Conservation (phyloP, 2,888 invertebrate genomes). For the Yponomeuta cagnagella region DNA sequence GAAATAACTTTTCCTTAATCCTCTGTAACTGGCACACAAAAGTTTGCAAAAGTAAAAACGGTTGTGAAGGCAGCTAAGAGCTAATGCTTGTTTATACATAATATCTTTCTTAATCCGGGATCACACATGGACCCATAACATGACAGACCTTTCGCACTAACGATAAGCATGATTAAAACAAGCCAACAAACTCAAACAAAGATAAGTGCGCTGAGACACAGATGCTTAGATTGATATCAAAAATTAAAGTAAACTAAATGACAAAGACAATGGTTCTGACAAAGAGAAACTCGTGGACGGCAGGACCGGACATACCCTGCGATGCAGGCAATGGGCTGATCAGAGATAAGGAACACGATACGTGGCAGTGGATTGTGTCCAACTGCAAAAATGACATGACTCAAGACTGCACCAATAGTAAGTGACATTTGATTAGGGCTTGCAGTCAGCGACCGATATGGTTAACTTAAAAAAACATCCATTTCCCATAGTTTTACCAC, state of each 20-base stretch:
- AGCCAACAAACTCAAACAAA: not conserved
- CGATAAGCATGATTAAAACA: not conserved
- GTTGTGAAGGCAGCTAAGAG: too few species aligned
- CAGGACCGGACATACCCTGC: not conserved
- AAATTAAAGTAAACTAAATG: not conserved
- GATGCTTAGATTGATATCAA: not conserved
- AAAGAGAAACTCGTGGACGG: not conserved
- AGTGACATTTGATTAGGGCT: not conserved
- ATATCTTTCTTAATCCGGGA: not conserved
- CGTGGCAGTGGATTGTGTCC: not conserved
- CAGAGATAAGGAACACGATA: not conserved
- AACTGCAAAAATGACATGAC: not conserved
- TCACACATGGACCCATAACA: not conserved
- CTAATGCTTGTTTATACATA: not conserved
- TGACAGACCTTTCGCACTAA: not conserved
- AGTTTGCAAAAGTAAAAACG: too few species aligned
- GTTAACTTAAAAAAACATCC: not conserved
- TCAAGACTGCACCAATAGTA: not conserved
- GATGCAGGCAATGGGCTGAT: not conserved
- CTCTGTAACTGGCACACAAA: too few species aligned
- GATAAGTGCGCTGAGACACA: not conserved
- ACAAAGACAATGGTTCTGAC: not conserved
- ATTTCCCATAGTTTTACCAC: too few species aligned
- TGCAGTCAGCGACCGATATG: not conserved
- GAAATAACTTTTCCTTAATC: too few species aligned